These are phyloP conservation scores for Megalops cyprinoides DNA, from an alignment of 2,797 vertebrate species.

Conservation along the genomic window DNA sequence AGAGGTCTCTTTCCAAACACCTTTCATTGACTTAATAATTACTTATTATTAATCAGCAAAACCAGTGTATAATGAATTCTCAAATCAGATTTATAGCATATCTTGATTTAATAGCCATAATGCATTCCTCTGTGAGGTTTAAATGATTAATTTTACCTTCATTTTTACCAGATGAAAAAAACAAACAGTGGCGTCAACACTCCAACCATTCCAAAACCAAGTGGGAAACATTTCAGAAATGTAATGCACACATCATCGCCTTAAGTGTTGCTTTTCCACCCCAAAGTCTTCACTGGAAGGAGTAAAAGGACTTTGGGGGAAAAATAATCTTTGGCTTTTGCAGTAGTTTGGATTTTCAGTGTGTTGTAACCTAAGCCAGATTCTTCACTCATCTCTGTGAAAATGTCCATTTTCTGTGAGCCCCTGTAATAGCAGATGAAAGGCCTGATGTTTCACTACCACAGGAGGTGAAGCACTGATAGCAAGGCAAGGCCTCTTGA, in stretches of 20 bases:
- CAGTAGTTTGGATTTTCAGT: slow-evolving; percentile 51
- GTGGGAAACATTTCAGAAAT: no score
- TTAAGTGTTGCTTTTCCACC: background rate
- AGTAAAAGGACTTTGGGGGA: no score
- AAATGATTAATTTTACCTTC: slow-evolving; percentile 65
- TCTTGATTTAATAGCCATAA: slow-evolving; percentile 72
- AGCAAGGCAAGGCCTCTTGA: background rate
- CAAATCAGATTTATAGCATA: slow-evolving; percentile 58
- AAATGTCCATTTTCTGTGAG: background rate
- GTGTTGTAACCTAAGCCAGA: slow-evolving; percentile 21
- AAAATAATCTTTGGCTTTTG: background rate
- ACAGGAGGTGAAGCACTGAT: background rate
- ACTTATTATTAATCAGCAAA: slow-evolving; percentile 17
- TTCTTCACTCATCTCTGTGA: background rate
- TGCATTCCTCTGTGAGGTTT: slow-evolving; percentile 76
- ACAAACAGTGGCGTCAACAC: background rate
- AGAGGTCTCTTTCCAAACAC: background rate
- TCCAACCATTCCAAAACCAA: no score
- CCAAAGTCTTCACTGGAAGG: background rate
- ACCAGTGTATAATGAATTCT: slow-evolving; percentile 47
- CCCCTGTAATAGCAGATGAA: background rate
- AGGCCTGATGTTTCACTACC: background rate
- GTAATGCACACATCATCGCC: no score
- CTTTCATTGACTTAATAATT: slow-evolving; percentile 29
- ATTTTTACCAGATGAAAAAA: slow-evolving; percentile 4